These are phyloP conservation scores for Hesperophylax magnus DNA, from an alignment of 1,140 invertebrate genomes.

Conservation along the genomic window DNA sequence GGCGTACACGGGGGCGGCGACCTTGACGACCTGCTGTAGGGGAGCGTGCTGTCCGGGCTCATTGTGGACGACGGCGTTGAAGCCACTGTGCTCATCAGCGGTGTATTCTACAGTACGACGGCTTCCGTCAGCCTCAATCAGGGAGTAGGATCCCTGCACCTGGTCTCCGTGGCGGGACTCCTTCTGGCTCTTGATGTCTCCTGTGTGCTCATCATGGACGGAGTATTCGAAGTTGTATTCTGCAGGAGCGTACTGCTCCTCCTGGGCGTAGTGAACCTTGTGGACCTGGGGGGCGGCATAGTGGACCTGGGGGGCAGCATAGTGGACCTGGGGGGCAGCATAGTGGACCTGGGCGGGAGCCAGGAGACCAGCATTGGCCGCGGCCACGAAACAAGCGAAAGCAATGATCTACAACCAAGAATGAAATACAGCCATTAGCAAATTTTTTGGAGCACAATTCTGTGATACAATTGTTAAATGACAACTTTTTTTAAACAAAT, in stretches of 20 bases:
- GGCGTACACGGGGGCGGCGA: slow-evolving; percentile 4
- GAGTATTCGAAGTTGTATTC: slow-evolving; percentile 71
- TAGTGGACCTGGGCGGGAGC: slow-evolving; percentile 59
- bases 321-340: slow-evolving; percentile 57
- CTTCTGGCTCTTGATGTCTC: slow-evolving; percentile 74
- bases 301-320: slow-evolving; percentile 58
- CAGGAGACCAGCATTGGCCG: slow-evolving; percentile 49
- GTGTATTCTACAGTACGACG: slow-evolving; percentile 81
- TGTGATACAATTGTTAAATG: too few relatives aligned
- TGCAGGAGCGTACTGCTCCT: slow-evolving; percentile 61
- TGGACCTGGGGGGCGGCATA: slow-evolving; percentile 60
- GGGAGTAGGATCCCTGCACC: slow-evolving; percentile 73
- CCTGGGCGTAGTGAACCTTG: slow-evolving; percentile 60
- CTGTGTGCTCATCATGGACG: slow-evolving; percentile 71
- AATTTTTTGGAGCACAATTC: too few relatives aligned
- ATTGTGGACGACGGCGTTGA: slow-evolving; percentile 77
- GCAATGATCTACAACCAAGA: slow-evolving; percentile 47
- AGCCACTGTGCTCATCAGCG: slow-evolving; percentile 79
- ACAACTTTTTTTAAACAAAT: too few relatives aligned
- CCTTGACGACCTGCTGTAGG: slow-evolving; percentile 55
- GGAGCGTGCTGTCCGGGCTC: slow-evolving; percentile 69
- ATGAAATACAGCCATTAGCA: background rate
- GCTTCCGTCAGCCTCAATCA: slow-evolving; percentile 77
- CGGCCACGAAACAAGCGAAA: slow-evolving; percentile 52
- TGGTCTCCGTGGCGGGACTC: slow-evolving; percentile 73